These are phyloP conservation scores for Zosterops hypoxanthus DNA, from an alignment of 2,113 vertebrate genomes.

Conservation along the genomic window DNA sequence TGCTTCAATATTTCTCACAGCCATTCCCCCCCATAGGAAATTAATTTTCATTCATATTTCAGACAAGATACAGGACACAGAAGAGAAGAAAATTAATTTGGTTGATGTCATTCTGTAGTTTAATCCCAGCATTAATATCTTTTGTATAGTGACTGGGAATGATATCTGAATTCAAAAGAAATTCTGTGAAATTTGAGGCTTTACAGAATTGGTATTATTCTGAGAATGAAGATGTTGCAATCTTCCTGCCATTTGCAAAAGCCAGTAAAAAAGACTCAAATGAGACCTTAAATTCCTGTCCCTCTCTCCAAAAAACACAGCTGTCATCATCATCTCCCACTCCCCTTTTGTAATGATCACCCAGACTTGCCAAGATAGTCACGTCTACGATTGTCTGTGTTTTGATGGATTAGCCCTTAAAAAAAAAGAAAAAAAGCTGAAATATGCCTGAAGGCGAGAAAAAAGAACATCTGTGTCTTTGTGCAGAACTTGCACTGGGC, in stretches of 20 bases:
- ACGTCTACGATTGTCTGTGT: neutral
- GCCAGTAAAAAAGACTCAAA: neutral
- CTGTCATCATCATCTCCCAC: neutral
- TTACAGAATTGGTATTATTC: neutral
- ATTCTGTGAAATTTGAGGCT: neutral
- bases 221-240: neutral
- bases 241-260: neutral
- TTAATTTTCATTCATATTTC: slow-evolving; percentile 53
- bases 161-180: slow-evolving; percentile 26
- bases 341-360: neutral
- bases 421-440: neutral
- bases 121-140: slow-evolving; percentile 37
- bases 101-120: slow-evolving; percentile 21
- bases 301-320: neutral
- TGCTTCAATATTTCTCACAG: slow-evolving; percentile 3
- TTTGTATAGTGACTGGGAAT: slow-evolving; percentile 3
- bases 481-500: neutral
- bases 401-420: slow-evolving; percentile 1
- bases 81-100: slow-evolving; percentile 58
- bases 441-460: neutral
- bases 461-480: neutral
- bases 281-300: neutral
- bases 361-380: neutral
- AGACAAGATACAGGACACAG: slow-evolving; percentile 1
- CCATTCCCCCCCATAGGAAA: slow-evolving; percentile 26